phyloP scores from a whole-genome alignment of 1,140 invertebrate species.

The Popillia japonica region DNA sequence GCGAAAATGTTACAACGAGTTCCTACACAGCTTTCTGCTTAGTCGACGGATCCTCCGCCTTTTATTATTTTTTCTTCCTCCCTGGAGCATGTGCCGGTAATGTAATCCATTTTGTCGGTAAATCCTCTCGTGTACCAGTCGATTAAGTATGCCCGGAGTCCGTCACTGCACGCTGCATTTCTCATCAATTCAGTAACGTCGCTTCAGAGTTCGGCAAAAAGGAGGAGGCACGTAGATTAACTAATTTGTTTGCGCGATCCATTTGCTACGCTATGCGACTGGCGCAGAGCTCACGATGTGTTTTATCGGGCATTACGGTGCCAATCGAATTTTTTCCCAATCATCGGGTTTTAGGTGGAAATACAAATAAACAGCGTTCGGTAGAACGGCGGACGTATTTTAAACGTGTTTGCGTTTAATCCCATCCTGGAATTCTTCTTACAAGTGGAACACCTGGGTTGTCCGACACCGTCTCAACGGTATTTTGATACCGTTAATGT shows the following conservation, averaged over 20 bases:
- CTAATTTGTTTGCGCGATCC: conserved; percentile 17
- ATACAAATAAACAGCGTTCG: no score
- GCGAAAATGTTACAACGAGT: no score
- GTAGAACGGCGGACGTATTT: no score
- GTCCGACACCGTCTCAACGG: no score
- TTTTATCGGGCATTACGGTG: conserved; percentile 17
- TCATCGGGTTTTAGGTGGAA: background rate
- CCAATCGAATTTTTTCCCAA: background rate
- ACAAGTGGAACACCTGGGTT: no score
- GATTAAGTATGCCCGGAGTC: background rate
- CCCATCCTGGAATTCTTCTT: no score
- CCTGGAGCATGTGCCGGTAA: background rate
- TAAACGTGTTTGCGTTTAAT: no score
- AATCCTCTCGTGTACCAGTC: background rate
- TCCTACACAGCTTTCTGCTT: background rate
- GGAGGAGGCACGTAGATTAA: background rate
- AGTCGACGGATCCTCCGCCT: background rate
- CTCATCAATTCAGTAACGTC: background rate
- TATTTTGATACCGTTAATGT: no score
- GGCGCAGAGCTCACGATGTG: background rate
- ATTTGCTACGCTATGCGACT: background rate
- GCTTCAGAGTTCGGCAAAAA: background rate
- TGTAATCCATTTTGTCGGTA: background rate
- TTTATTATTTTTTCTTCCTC: background rate
- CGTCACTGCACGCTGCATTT: conserved; percentile 1